Evolutionary conservation across 92 coral and sea anemone species (phyloP).

Genomic region (Micromussa lordhowensis): DNA sequence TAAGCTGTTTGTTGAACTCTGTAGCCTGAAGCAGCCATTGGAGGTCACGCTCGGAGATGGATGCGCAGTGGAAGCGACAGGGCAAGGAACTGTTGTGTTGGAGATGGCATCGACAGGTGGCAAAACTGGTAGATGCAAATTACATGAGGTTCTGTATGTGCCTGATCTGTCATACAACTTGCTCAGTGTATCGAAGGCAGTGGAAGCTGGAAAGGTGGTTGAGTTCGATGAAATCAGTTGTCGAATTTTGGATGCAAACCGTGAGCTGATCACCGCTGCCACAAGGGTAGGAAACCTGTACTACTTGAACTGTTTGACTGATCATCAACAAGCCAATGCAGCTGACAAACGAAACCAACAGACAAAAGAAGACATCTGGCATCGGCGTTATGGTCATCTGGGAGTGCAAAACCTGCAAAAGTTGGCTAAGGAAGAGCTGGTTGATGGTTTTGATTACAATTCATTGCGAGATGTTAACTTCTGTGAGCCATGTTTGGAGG

Average conservation of each 20-base stretch:
- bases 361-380: too few relatives aligned
- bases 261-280: constrained; percentile 58
- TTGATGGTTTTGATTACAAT: too few relatives aligned
- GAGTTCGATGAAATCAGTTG: constrained; percentile 64
- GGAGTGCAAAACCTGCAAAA: too few relatives aligned
- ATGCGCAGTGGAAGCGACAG: constrained; percentile 54
- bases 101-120: constrained; percentile 21
- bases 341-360: too few relatives aligned
- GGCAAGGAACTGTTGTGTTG: constrained; percentile 52
- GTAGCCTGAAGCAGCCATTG: constrained; percentile 55
- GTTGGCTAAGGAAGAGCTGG: too few relatives aligned
- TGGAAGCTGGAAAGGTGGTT: constrained; percentile 60
- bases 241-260: constrained; percentile 48
- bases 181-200: constrained; percentile 62
- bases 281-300: constrained; percentile 55
- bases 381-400: too few relatives aligned
- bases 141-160: constrained; percentile 62
- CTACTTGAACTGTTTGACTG: too few relatives aligned
- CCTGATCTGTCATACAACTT: constrained; percentile 67
- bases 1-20: constrained; percentile 49
- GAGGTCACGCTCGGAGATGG: constrained; percentile 25
- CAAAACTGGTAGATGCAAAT: constrained; percentile 48
- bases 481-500: too few relatives aligned
- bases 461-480: too few relatives aligned
- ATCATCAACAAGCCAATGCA: too few relatives aligned